Evolutionary conservation across 2,113 vertebrate genomes (phyloP).

Genomic region (Mesitornis unicolor): DNA sequence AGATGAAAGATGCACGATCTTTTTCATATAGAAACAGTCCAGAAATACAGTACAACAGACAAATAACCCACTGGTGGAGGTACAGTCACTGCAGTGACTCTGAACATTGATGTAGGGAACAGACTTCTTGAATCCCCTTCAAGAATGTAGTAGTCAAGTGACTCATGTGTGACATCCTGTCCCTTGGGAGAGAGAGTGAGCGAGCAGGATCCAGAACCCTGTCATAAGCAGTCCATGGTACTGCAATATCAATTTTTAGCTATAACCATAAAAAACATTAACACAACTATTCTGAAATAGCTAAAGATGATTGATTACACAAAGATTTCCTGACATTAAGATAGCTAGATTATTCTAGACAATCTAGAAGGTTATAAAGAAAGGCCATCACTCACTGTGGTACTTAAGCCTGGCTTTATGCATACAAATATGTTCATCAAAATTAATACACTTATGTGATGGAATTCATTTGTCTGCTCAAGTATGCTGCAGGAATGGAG

Average conservation of each 20-base stretch:
- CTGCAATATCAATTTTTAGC: neutral
- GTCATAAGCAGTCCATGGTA: too few relatives aligned
- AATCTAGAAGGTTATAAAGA: neutral
- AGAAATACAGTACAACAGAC: neutral
- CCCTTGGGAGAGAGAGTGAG: neutral
- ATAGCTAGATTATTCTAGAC: neutral
- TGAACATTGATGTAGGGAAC: neutral
- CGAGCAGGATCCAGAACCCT: neutral
- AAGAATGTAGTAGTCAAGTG: neutral
- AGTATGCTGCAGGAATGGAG: neutral
- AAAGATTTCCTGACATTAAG: neutral
- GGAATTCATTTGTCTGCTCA: neutral
- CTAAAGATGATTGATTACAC: neutral
- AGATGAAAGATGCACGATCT: fast-evolving
- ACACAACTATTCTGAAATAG: neutral
- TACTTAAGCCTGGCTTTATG: neutral
- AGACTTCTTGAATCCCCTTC: neutral
- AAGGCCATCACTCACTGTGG: neutral
- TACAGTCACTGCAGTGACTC: neutral
- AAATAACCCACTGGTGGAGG: neutral
- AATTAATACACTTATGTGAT: neutral
- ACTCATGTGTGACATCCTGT: neutral
- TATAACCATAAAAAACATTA: neutral
- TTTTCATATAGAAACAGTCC: neutral
- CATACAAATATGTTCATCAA: neutral